Conservation (phyloP, 2,113 vertebrate species). For the Oreochromis spilurus region DNA sequence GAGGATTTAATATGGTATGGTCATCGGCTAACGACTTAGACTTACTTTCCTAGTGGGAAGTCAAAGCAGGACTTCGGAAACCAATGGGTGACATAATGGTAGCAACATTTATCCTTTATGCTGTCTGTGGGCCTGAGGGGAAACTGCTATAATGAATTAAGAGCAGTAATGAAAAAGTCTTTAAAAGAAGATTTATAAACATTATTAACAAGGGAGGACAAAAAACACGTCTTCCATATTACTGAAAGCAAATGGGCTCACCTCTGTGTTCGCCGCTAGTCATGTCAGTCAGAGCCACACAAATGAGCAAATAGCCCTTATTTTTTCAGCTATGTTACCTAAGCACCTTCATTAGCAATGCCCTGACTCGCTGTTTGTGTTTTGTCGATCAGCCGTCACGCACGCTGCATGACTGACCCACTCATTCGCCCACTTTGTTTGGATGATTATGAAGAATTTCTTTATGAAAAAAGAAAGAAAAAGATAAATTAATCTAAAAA, state of each 20-base stretch:
- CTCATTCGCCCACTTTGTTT: neutral
- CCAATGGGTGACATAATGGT: neutral
- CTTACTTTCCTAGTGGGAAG: neutral
- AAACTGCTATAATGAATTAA: neutral
- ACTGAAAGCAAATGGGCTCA: neutral
- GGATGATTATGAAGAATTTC: neutral
- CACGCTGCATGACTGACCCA: neutral
- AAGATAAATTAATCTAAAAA: neutral
- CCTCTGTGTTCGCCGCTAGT: neutral
- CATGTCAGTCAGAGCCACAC: neutral
- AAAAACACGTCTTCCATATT: neutral
- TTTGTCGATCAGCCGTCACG: neutral
- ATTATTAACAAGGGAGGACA: neutral
- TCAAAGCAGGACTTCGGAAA: neutral
- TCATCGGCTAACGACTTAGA: neutral
- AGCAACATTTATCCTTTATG: neutral
- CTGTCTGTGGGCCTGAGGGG: neutral
- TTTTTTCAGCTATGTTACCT: neutral
- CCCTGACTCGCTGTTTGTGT: neutral
- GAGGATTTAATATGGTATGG: neutral
- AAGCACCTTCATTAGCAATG: neutral
- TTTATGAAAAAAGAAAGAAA: neutral
- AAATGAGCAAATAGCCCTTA: neutral
- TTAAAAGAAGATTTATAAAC: neutral
- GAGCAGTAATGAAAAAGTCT: neutral